Conservation (phyloP, 2,797 vertebrate genomes). For the Lepus townsendii region DNA sequence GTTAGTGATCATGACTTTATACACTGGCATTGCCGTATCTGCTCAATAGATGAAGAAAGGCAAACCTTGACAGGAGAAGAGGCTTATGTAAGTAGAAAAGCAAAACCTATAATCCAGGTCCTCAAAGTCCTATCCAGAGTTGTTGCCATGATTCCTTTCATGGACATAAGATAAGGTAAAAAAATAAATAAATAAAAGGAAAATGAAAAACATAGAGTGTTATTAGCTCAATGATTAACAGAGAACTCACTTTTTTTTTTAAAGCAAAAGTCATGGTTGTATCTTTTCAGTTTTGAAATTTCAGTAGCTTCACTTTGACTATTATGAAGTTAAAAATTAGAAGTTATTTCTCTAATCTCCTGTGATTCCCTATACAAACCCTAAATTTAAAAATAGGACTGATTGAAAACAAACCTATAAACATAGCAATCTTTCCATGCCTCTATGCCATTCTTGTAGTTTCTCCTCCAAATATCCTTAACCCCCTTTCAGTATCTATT, state of each 20-base stretch:
- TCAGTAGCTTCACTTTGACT: background rate
- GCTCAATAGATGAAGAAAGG: background rate
- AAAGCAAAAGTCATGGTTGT: background rate
- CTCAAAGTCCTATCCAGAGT: background rate
- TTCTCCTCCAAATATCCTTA: background rate
- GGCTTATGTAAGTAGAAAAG: background rate
- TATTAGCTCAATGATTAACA: background rate
- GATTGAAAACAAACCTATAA: background rate
- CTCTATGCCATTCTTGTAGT: background rate
- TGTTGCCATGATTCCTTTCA: slow-evolving; percentile 6
- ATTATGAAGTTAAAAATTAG: slow-evolving; percentile 1
- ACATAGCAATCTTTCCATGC: background rate
- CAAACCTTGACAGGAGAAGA: background rate
- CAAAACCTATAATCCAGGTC: background rate
- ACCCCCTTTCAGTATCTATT: background rate
- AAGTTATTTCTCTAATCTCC: background rate
- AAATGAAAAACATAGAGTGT: background rate
- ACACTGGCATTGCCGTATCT: background rate
- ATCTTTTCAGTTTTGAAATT: slow-evolving; percentile 17
- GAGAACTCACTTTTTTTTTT: background rate
- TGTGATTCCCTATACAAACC: background rate
- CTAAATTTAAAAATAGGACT: background rate
- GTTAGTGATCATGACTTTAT: background rate
- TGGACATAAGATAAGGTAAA: background rate
- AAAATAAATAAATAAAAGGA: background rate